Evolutionary conservation across 2,113 vertebrate species (phyloP).

Genomic region (Cebus imitator): DNA sequence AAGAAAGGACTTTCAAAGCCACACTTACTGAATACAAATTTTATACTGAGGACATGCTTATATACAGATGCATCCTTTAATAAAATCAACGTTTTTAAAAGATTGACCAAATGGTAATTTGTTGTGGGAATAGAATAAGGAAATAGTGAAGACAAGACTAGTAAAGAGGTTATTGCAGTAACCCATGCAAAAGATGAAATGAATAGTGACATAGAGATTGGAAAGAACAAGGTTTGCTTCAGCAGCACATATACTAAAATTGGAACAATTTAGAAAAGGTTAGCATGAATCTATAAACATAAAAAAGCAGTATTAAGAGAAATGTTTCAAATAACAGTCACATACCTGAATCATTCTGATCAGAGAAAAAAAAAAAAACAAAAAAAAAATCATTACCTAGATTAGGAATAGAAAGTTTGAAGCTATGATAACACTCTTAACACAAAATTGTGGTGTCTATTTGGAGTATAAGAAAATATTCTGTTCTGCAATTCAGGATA

Average conservation of each 20-base stretch:
- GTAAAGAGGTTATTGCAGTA: neutral
- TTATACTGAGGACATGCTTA: neutral
- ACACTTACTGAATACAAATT: neutral
- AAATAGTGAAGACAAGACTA: neutral
- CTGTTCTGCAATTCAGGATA: neutral
- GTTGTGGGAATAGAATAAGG: neutral
- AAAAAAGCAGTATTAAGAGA: neutral
- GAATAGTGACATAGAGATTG: neutral
- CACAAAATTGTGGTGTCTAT: neutral
- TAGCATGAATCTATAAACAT: too few relatives aligned
- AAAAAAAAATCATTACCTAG: neutral
- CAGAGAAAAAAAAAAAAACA: neutral
- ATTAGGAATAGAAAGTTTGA: neutral
- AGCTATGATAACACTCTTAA: neutral
- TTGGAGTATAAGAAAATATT: neutral
- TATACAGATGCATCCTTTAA: neutral
- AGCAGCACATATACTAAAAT: too few relatives aligned
- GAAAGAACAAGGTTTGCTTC: neutral
- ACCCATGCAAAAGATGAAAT: neutral
- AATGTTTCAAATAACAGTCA: neutral
- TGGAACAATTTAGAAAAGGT: too few relatives aligned
- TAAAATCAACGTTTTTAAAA: neutral
- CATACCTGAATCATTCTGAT: neutral
- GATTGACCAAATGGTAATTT: neutral
- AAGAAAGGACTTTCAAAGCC: neutral